A percentile compares a stretch with the other conserved stretches of the same genome.
Evolutionary conservation across 2,113 vertebrate genomes (phyloP).

Genomic region (Callopanchax toddi): DNA sequence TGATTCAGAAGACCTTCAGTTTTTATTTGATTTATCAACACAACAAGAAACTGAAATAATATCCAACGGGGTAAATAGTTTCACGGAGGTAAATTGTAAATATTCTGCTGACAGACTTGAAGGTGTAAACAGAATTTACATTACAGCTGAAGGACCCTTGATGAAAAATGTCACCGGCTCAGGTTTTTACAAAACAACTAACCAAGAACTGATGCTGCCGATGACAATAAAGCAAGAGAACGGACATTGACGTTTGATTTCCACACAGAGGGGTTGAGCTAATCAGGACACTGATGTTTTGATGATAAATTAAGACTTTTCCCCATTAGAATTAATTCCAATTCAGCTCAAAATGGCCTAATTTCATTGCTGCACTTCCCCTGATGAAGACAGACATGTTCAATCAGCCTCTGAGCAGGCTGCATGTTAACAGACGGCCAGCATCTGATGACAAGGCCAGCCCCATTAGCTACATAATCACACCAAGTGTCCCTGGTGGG

Average conservation of each 20-base stretch:
- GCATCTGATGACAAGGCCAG: slow-evolving; percentile 71
- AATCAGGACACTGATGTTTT: slow-evolving; percentile 44
- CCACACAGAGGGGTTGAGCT: slow-evolving; percentile 28
- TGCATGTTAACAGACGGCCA: slow-evolving; percentile 68
- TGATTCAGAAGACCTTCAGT: not conserved
- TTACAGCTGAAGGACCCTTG: not conserved
- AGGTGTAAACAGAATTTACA: slow-evolving; percentile 34
- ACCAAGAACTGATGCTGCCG: not conserved
- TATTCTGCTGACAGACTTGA: slow-evolving; percentile 20
- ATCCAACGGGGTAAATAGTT: slow-evolving; percentile 20
- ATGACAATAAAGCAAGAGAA: slow-evolving; percentile 16
- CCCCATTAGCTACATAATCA: slow-evolving; percentile 74
- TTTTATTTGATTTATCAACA: slow-evolving; percentile 28
- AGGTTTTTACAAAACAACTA: slow-evolving; percentile 14
- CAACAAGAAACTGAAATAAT: slow-evolving; percentile 31
- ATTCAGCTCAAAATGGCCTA: slow-evolving; percentile 47
- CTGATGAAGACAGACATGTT: slow-evolving; percentile 69
- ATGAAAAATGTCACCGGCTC: slow-evolving; percentile 7
- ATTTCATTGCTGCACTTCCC: slow-evolving; percentile 60
- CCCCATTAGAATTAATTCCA: slow-evolving; percentile 41
- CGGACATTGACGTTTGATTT: slow-evolving; percentile 32
- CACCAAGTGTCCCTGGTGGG: slow-evolving; percentile 51
- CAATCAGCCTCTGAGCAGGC: slow-evolving; percentile 65
- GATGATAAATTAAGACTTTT: slow-evolving; percentile 47
- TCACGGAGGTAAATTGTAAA: slow-evolving; percentile 25